Conservation (phyloP, 2,113 vertebrate genomes). For the Xiphophorus hellerii region DNA sequence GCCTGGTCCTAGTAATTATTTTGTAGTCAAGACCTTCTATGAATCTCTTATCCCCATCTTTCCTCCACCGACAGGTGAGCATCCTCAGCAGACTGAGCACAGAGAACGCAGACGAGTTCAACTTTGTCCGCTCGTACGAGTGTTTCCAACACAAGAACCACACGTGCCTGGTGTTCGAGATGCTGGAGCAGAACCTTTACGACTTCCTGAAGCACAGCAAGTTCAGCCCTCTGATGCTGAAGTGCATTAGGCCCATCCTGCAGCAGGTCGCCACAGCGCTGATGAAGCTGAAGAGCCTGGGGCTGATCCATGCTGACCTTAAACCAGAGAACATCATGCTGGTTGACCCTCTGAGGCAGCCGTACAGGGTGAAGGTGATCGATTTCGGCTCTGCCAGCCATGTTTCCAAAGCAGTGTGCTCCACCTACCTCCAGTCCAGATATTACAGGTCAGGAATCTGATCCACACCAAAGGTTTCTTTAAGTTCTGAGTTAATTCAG, state of each 20-base stretch:
- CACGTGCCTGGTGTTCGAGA: constrained; percentile 99
- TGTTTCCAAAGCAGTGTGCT: constrained; percentile 96
- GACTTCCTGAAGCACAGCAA: constrained; percentile 99
- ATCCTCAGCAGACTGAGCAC: constrained; percentile 96
- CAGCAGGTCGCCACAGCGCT: constrained; percentile 97
- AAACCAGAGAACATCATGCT: constrained; percentile 99
- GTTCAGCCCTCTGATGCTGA: constrained; percentile 95
- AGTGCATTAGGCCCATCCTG: constrained; percentile 94
- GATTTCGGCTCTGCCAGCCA: constrained; percentile 98
- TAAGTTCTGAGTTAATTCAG: not conserved
- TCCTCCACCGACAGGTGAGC: constrained; percentile 84
- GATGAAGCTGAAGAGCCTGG: constrained; percentile 97
- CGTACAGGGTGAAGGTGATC: constrained; percentile 97
- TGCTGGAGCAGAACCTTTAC: constrained; percentile 99
- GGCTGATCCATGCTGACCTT: constrained; percentile 95
- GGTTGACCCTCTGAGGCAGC: constrained; percentile 93
- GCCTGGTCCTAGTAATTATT: too few species aligned
- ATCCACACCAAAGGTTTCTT: not conserved
- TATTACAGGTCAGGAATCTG: constrained; percentile 89
- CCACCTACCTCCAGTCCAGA: constrained; percentile 95
- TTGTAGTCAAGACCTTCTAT: not conserved
- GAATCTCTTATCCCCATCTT: not conserved
- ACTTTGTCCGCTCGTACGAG: constrained; percentile 97
- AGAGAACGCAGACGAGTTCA: constrained; percentile 96
- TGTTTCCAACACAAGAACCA: constrained; percentile 99